Percentiles rank a stretch among this genome's conserved stretches.
These are phyloP conservation scores for Martes martes DNA, from an alignment of 2,113 vertebrate genomes.

Conservation along the genomic window DNA sequence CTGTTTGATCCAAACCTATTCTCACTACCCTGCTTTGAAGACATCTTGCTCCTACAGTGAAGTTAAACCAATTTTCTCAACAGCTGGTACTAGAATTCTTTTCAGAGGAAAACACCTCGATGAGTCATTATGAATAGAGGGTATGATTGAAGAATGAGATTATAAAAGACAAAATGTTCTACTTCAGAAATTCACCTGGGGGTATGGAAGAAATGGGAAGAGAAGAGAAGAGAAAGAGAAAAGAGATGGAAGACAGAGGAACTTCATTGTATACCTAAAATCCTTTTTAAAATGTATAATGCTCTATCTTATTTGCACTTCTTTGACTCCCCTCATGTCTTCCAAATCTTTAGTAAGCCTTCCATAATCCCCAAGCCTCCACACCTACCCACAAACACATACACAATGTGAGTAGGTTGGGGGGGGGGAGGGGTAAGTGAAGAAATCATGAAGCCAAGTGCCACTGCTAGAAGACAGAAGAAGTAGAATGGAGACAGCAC, in stretches of 20 bases:
- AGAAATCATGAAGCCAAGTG: neutral
- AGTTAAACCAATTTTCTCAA: neutral
- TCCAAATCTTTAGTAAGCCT: neutral
- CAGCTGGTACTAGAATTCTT: neutral
- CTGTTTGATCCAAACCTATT: neutral
- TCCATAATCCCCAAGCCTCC: neutral
- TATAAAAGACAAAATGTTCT: neutral
- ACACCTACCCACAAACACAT: neutral
- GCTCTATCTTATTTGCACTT: neutral
- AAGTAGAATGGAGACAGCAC: neutral
- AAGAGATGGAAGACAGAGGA: neutral
- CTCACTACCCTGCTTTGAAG: neutral
- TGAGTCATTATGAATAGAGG: neutral
- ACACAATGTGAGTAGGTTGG: neutral
- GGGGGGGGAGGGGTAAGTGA: neutral
- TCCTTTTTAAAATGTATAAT: neutral
- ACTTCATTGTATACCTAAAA: neutral
- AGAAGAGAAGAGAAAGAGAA: neutral
- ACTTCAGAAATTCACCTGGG: neutral
- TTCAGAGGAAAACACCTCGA: neutral
- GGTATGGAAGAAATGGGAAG: neutral
- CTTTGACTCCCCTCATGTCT: neutral
- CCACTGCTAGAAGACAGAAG: neutral
- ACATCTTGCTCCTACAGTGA: neutral
- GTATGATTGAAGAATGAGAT: neutral